Percentiles rank a stretch among this genome's conserved stretches.
Conservation (phyloP, 2,113 vertebrate genomes). For the Copsychus sechellarum region DNA sequence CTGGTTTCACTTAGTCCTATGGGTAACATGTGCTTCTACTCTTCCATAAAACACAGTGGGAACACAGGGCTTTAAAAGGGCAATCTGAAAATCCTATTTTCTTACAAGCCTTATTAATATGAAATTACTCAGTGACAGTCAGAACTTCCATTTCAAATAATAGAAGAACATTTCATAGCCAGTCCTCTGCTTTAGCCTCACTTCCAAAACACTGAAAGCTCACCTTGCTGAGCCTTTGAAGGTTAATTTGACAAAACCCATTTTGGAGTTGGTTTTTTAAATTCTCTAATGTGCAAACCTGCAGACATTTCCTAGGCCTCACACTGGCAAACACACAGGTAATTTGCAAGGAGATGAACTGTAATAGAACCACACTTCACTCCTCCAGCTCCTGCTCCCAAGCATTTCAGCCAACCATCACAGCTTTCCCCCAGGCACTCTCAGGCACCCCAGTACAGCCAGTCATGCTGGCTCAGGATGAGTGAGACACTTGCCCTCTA, state of each 20-base stretch:
- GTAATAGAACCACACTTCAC: neutral
- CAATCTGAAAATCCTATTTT: conserved; percentile 68
- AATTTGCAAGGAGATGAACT: neutral
- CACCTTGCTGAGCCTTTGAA: neutral
- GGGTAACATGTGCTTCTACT: conserved; percentile 54
- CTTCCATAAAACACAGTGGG: conserved; percentile 33
- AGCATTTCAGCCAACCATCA: neutral
- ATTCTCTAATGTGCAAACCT: neutral
- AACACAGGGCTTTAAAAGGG: conserved; percentile 16
- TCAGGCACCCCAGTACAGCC: rapidly evolving
- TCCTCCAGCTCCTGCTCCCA: neutral
- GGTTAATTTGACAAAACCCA: neutral
- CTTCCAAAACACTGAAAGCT: neutral
- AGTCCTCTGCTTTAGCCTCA: neutral
- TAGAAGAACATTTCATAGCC: neutral
- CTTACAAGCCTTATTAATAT: conserved; percentile 53
- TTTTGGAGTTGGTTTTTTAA: neutral
- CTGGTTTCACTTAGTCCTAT: conserved; percentile 62
- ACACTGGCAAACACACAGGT: neutral
- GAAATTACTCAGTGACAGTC: conserved; percentile 12
- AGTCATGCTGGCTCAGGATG: neutral
- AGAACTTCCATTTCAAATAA: neutral
- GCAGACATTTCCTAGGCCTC: neutral
- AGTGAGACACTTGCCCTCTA: neutral
- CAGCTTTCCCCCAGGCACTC: neutral